phyloP scores from a whole-genome alignment of 2,888 invertebrate species.

The Drosophila bunnanda region DNA sequence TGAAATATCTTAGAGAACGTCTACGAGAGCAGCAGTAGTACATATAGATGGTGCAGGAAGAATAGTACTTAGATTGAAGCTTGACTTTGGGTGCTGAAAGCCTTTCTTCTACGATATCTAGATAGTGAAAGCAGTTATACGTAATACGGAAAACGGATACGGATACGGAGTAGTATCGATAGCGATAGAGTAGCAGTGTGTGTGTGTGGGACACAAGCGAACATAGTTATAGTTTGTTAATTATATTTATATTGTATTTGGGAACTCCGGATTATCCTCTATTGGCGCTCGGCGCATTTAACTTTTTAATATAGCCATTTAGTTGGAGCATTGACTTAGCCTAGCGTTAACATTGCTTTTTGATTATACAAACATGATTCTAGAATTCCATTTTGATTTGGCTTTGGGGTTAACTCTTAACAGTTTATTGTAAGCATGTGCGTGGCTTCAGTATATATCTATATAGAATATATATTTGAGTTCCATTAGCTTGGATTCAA shows the following conservation, averaged over 20 bases:
- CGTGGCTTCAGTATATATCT: conserved; percentile 27
- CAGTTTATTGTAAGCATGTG: conserved; percentile 46
- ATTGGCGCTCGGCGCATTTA: conserved; percentile 27
- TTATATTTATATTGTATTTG: not conserved
- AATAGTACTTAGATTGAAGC: conserved; percentile 28
- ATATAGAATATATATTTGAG: conserved; percentile 34
- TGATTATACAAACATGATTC: conserved; percentile 37
- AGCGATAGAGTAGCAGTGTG: conserved; percentile 9
- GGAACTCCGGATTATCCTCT: not conserved
- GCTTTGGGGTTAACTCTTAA: conserved; percentile 21
- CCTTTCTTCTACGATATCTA: conserved; percentile 39
- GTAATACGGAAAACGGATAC: conserved; percentile 1
- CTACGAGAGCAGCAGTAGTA: conserved; percentile 29
- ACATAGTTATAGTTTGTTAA: conserved; percentile 1
- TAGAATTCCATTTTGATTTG: conserved; percentile 35
- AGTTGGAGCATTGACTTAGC: conserved; percentile 44
- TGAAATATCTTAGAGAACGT: conserved; percentile 35
- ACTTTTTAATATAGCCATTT: conserved; percentile 17
- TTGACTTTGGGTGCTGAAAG: conserved; percentile 46
- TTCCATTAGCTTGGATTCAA: conserved; percentile 48
- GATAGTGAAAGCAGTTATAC: conserved; percentile 44
- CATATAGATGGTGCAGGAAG: conserved; percentile 38
- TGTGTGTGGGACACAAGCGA: conserved; percentile 61
- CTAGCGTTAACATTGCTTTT: conserved; percentile 56
- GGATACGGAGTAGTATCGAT: conserved; percentile 12